Percentiles rank a stretch among this genome's conserved stretches.
Evolutionary conservation across 2,113 vertebrate species (phyloP).

Genomic region (Coregonus clupeaformis): DNA sequence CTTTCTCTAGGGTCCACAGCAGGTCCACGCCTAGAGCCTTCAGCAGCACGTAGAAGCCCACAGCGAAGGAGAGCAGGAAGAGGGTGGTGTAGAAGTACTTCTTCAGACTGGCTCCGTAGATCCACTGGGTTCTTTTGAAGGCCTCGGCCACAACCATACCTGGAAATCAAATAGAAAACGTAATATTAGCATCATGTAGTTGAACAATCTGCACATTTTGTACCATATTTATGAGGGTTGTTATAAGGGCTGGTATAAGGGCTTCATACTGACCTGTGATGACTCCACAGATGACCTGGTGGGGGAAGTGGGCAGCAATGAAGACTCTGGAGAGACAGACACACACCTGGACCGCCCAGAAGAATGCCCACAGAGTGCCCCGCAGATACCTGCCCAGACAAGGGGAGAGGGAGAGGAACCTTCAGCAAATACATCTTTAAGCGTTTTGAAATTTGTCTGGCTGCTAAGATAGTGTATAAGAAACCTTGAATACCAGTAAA

Average conservation of each 20-base stretch:
- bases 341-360: constrained; percentile 87
- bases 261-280: constrained; percentile 81
- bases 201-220: background rate
- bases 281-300: constrained; percentile 91
- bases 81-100: constrained; percentile 81
- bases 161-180: constrained; percentile 45
- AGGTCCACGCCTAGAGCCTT: constrained; percentile 84
- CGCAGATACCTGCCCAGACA: constrained; percentile 78
- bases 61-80: constrained; percentile 85
- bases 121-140: constrained; percentile 80
- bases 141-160: constrained; percentile 90
- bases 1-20: constrained; percentile 92
- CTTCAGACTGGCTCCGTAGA: constrained; percentile 84
- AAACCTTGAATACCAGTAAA: background rate
- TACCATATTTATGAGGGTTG: background rate
- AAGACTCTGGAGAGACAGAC: constrained; percentile 95
- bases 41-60: constrained; percentile 90
- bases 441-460: background rate
- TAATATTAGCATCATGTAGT: background rate
- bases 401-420: background rate
- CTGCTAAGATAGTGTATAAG: background rate
- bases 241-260: background rate
- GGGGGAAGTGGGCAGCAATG: constrained; percentile 94
- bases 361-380: constrained; percentile 78
- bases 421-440: background rate